Conservation (phyloP, 1,140 invertebrate species). For the Heterodera schachtii region DNA sequence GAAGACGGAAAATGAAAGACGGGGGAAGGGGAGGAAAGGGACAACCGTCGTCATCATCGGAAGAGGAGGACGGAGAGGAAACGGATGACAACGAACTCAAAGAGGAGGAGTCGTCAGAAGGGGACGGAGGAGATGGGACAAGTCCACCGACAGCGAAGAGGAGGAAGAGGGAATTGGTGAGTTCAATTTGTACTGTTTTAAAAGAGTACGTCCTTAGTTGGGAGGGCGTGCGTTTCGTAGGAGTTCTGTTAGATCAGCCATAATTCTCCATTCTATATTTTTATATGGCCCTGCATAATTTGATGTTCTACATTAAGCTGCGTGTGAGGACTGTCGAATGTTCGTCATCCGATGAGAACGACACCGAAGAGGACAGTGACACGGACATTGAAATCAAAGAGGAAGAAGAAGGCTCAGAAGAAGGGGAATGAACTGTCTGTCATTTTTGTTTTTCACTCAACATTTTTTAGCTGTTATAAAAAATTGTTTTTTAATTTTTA, state of each 20-base stretch:
- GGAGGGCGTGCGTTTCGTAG: not conserved
- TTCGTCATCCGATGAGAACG: not conserved
- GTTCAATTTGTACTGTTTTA: not conserved
- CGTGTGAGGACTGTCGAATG: no score
- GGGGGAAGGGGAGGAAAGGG: no score
- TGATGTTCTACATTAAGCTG: not conserved
- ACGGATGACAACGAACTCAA: not conserved
- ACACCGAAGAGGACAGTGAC: not conserved
- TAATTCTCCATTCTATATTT: no score
- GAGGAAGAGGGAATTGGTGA: not conserved
- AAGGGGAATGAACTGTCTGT: not conserved
- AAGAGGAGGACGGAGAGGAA: not conserved
- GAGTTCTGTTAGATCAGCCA: no score
- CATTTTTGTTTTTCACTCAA: not conserved
- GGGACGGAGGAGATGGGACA: not conserved
- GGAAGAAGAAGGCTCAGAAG: not conserved
- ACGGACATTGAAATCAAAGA: conserved; percentile 26
- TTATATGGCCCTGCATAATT: no score
- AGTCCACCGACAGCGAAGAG: not conserved
- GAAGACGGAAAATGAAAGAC: no score
- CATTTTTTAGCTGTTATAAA: not conserved
- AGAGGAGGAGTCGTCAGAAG: no score
- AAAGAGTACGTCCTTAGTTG: not conserved
- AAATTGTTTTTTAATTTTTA: not conserved
- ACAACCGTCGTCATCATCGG: no score